Evolutionary conservation across 1,140 invertebrate species (phyloP).

Genomic region (Drosophila albomicans): DNA sequence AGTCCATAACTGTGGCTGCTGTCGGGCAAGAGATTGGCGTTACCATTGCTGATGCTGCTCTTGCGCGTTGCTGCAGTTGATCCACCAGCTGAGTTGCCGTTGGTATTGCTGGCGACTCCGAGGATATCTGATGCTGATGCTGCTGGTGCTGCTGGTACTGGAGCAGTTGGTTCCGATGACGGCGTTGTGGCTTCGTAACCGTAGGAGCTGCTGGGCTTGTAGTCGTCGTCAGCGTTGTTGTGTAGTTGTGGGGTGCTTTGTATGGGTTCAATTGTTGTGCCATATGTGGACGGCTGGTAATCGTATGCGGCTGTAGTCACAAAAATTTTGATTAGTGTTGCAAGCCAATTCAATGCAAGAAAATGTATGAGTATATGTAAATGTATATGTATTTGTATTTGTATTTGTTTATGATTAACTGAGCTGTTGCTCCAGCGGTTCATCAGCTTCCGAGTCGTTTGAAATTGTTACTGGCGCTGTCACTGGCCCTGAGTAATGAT

Average conservation of each 20-base stretch:
- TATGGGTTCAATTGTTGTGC: conserved; percentile 76
- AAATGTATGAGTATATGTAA: conserved; percentile 4
- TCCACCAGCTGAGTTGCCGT: background rate
- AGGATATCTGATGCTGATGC: conserved; percentile 20
- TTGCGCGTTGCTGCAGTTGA: conserved; percentile 31
- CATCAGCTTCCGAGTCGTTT: background rate
- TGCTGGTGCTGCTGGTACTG: conserved; percentile 30
- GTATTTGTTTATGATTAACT: conserved; percentile 14
- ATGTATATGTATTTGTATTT: conserved; percentile 23
- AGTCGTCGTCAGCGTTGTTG: conserved; percentile 66
- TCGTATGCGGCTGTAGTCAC: conserved; percentile 80
- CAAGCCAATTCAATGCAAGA: conserved; percentile 53
- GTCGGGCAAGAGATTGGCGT: conserved; percentile 30
- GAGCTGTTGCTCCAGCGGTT: background rate
- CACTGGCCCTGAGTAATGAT: conserved; percentile 12
- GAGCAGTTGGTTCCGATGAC: conserved; percentile 23
- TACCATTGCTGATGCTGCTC: conserved; percentile 42
- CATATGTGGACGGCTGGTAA: conserved; percentile 84
- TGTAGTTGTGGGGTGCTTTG: conserved; percentile 75
- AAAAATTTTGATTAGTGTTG: conserved; percentile 73
- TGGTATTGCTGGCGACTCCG: conserved; percentile 27
- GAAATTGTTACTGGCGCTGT: conserved; percentile 13
- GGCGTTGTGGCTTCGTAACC: conserved; percentile 49
- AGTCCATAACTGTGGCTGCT: conserved; percentile 60
- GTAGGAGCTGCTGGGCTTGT: conserved; percentile 52